These are phyloP conservation scores for Eutrigla gurnardus DNA, from an alignment of 2,797 vertebrate genomes.

Conservation along the genomic window DNA sequence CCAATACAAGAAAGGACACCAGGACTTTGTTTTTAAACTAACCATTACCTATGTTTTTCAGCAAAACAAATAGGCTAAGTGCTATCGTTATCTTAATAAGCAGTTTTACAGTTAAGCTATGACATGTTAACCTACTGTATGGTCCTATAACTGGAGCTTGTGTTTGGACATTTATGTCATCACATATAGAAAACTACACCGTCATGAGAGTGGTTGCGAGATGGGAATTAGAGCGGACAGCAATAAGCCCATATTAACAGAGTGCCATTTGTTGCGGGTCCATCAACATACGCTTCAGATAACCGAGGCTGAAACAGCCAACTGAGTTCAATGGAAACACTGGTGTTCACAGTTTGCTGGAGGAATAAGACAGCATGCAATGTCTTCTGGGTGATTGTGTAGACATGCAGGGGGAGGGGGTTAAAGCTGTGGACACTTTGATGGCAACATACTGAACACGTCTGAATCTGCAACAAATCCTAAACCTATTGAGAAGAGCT, in stretches of 20 bases:
- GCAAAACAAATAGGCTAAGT: not conserved
- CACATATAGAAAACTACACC: conserved; percentile 4
- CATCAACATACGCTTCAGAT: not conserved
- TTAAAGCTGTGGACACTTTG: conserved; percentile 33
- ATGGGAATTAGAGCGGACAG: not conserved
- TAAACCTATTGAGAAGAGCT: conserved; percentile 21
- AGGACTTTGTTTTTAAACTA: not conserved
- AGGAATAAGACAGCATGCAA: conserved; percentile 62
- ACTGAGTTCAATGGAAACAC: conserved; percentile 56
- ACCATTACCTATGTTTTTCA: not conserved
- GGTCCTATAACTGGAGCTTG: not conserved
- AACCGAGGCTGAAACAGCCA: not conserved
- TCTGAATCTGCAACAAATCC: conserved; percentile 44
- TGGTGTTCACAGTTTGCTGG: conserved; percentile 41
- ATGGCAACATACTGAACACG: conserved; percentile 1
- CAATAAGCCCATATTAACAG: not conserved
- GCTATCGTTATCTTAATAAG: not conserved
- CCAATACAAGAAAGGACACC: no score
- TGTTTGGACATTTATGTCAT: conserved; percentile 7
- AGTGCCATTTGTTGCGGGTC: not conserved
- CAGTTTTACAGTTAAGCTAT: not conserved
- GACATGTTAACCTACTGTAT: conserved; percentile 20
- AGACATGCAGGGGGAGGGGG: conserved; percentile 54
- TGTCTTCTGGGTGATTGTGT: conserved; percentile 29
- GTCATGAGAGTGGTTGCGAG: not conserved